Evolutionary conservation across 2,113 vertebrate species (phyloP).

Genomic region (Ascaphus truei): DNA sequence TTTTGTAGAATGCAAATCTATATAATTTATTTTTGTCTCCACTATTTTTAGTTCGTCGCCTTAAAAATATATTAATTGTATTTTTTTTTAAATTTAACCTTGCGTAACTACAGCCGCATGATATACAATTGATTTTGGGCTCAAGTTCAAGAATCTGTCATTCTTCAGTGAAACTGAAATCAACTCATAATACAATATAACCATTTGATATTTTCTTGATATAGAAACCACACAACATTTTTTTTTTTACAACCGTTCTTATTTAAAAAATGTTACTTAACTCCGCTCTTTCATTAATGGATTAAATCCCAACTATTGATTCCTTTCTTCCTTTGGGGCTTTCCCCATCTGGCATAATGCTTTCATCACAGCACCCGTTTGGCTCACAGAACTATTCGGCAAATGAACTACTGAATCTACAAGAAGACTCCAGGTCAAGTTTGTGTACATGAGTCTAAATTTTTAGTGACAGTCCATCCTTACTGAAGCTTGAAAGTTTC

Average conservation of each 20-base stretch:
- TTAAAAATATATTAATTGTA: too few species aligned
- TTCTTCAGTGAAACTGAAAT: too few species aligned
- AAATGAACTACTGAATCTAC: conserved; percentile 78
- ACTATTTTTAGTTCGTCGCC: too few species aligned
- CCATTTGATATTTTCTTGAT: too few species aligned
- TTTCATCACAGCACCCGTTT: conserved; percentile 69
- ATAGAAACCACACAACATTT: conserved; percentile 51
- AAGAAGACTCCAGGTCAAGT: conserved; percentile 92
- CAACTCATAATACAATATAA: too few species aligned
- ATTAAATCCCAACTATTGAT: conserved; percentile 77
- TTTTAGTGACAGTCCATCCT: conserved; percentile 85
- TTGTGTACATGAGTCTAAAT: conserved; percentile 99
- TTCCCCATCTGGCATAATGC: conserved; percentile 73
- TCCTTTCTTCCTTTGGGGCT: conserved; percentile 69
- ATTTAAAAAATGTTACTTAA: conserved; percentile 74
- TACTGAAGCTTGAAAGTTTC: conserved; percentile 82
- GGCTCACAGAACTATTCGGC: conserved; percentile 73
- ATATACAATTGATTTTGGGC: too few species aligned
- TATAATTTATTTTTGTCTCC: too few species aligned
- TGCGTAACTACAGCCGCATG: too few species aligned
- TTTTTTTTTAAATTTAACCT: too few species aligned
- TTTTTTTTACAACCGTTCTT: conserved; percentile 71
- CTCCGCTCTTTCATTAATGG: conserved; percentile 70
- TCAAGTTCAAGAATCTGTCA: too few species aligned
- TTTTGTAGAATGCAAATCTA: too few species aligned